These are phyloP conservation scores for Chamaea fasciata DNA, from an alignment of 2,113 vertebrate genomes.

Conservation along the genomic window DNA sequence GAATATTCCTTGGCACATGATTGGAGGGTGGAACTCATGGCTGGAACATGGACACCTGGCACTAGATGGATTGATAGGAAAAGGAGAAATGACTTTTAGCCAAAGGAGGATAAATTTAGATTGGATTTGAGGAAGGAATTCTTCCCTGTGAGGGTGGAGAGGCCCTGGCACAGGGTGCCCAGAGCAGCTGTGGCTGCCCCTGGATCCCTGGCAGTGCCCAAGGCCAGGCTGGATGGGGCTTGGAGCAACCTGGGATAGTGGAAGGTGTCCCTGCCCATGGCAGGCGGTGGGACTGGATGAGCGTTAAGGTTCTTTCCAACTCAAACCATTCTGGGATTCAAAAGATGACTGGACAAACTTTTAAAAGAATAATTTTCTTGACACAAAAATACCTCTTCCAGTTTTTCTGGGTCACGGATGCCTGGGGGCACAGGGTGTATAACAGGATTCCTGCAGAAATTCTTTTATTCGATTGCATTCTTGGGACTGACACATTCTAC, in stretches of 20 bases:
- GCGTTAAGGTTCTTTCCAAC: background rate
- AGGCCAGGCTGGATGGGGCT: accelerated
- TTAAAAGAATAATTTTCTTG: background rate
- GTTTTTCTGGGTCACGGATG: background rate
- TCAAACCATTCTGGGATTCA: background rate
- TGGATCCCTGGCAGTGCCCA: background rate
- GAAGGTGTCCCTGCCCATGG: background rate
- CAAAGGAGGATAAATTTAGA: background rate
- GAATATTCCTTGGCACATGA: background rate
- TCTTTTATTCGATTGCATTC: accelerated
- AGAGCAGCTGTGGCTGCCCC: background rate
- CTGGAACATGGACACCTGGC: background rate
- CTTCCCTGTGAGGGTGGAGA: background rate
- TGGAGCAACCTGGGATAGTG: accelerated
- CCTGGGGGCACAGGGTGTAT: background rate
- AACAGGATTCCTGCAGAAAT: background rate
- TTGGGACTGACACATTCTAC: background rate
- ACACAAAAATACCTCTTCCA: background rate
- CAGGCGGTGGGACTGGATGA: accelerated
- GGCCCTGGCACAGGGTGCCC: accelerated
- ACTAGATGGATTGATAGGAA: background rate
- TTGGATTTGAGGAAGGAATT: background rate
- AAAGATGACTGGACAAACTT: background rate
- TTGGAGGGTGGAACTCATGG: background rate
- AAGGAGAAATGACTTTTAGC: background rate